Percentiles rank a stretch among this genome's conserved stretches.
phyloP scores from a whole-genome alignment of 2,888 invertebrate genomes.

The Cosmia trapezina region DNA sequence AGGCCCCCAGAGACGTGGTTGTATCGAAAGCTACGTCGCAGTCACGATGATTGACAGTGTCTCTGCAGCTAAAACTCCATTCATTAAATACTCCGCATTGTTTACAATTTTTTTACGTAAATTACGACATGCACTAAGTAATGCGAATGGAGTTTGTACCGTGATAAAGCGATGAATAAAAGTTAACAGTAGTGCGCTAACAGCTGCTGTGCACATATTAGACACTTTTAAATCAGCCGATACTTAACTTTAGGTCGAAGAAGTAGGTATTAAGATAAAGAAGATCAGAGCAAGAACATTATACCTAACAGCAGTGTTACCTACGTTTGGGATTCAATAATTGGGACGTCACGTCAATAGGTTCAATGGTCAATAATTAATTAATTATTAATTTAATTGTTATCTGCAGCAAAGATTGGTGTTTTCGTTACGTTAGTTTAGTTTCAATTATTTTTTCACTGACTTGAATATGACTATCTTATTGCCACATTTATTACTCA shows the following conservation, averaged over 20 bases:
- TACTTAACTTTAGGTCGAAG: too few species aligned
- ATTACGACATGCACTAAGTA: conserved; percentile 12
- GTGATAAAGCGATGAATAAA: not conserved
- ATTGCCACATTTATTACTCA: not conserved
- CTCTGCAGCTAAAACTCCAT: conserved; percentile 3
- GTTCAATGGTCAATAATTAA: not conserved
- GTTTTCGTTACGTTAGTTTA: too few species aligned
- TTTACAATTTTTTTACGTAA: conserved; percentile 10
- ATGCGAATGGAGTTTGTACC: conserved; percentile 26
- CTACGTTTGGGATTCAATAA: not conserved
- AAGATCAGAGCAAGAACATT: not conserved
- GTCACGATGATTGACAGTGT: not conserved
- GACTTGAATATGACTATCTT: too few species aligned
- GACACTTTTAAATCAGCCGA: not conserved
- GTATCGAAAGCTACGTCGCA: not conserved
- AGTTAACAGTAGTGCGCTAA: not conserved
- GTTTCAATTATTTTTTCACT: not conserved
- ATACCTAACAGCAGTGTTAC: not conserved
- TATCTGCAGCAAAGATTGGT: too few species aligned
- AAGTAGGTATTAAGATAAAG: not conserved
- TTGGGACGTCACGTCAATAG: too few species aligned
- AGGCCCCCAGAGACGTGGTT: too few species aligned
- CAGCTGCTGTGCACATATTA: not conserved
- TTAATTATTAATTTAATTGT: not conserved
- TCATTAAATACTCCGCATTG: conserved; percentile 7